Conservation (phyloP, 2,888 invertebrate species). For the Tethea ocularis region DNA sequence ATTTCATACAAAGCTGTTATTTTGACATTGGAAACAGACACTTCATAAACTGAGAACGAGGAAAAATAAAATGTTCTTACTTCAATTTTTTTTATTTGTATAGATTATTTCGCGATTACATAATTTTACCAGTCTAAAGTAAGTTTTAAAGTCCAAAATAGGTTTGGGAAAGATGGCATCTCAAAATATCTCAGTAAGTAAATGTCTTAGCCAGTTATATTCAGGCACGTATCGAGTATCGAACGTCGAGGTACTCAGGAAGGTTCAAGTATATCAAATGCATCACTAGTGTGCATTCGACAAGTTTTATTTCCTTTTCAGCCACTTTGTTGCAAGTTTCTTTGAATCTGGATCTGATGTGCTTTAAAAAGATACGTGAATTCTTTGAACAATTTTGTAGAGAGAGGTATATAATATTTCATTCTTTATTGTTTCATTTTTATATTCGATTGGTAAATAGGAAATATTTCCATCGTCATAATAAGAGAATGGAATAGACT, state of each 20-base stretch:
- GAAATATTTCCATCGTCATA: not conserved
- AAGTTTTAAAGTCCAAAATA: no score
- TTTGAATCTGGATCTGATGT: not conserved
- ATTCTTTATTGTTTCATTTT: not conserved
- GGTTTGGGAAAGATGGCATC: no score
- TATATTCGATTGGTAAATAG: not conserved
- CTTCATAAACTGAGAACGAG: no score
- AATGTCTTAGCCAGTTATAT: not conserved
- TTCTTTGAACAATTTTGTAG: not conserved
- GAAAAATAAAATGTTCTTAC: no score
- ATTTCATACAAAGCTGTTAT: no score
- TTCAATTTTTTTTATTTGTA: no score
- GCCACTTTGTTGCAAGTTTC: slow-evolving; percentile 1
- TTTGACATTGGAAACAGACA: no score
- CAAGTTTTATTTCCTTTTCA: slow-evolving; percentile 1
- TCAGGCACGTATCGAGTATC: not conserved
- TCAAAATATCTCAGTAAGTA: no score
- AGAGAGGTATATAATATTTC: not conserved
- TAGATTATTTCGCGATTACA: no score
- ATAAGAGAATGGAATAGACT: not conserved
- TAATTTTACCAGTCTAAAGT: no score
- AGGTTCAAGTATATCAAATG: not conserved
- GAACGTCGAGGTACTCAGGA: not conserved
- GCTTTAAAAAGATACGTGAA: not conserved
- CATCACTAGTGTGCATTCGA: not conserved